Evolutionary conservation across 2,888 invertebrate genomes (phyloP), one percentile per base, ranked within the genome.

Genomic region (Leptopilina syphax): DNA sequence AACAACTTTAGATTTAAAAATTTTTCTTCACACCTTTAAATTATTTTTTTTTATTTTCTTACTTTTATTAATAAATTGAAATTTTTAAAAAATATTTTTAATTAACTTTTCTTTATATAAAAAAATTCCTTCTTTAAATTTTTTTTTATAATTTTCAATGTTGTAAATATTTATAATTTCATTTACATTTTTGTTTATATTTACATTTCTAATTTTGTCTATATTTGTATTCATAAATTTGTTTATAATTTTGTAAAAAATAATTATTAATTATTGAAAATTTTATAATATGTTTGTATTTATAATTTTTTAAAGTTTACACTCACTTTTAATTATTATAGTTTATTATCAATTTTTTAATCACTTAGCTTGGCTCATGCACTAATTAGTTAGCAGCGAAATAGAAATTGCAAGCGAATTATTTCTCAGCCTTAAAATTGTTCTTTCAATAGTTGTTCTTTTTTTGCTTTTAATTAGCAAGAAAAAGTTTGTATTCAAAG

Each of bases 341-440:
- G 44, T 44, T 44, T 8, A 44, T 44, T 7, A 44, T 44, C 0
- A 44, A 44, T 44, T 44, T 44, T 44, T 50, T 50, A 50, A 50
- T 50, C 50, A 50, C 50, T 50, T 50, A 50, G 50, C 9, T 50
- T 54, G 3, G 27, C 50, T 50, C 70, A 73, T 73, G 73, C 57
- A 73, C 73, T 73, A 73, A 70, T 13, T 24, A 27, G 34, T 65
- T 60, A 73, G 73, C 73, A 73, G 13, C 73, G 57, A 41, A 57
- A 57, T 57, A 60, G n/a, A 57, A 34, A 54, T 27, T 27, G n/a
- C 34, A 57, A 73, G 57, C 73, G 57, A 34, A 70, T 50, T 57
- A 54, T 34, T 73, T n/a, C 4, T 57, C 73, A 73, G 73, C 34
- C 3, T 34, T n/a, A 73, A 73, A 73, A 73, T 8, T 34, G 12